phyloP scores from a whole-genome alignment of 2,888 invertebrate species.

The Sphaerophoria taeniata region DNA sequence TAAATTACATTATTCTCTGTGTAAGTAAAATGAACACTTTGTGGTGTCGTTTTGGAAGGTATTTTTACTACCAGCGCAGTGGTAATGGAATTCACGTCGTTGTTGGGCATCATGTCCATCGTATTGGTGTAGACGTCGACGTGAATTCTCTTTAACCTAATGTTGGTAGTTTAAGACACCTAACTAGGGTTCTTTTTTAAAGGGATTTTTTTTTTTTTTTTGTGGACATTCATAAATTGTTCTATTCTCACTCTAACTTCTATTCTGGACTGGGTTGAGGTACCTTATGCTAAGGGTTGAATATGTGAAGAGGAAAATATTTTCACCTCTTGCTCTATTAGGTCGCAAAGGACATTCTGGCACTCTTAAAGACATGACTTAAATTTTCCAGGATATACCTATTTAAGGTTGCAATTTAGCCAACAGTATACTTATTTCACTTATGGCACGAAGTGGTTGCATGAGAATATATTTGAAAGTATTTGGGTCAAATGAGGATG shows the following conservation, averaged over 20 bases:
- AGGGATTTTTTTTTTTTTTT: conserved; percentile 3
- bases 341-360: background rate
- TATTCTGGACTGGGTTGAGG: background rate
- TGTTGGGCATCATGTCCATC: background rate
- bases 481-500: conserved; percentile 22
- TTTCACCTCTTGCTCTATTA: conserved; percentile 52
- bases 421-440: background rate
- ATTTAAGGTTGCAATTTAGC: background rate
- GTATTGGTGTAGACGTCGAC: conserved; percentile 17
- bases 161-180: conserved; percentile 25
- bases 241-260: conserved; percentile 15
- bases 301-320: conserved; percentile 52
- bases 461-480: conserved; percentile 14
- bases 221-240: conserved; percentile 61
- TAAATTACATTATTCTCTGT: conserved; percentile 57
- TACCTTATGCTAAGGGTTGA: background rate
- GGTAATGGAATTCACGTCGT: conserved; percentile 59
- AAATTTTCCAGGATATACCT: background rate
- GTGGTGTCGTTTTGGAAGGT: conserved; percentile 50
- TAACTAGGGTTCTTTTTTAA: conserved; percentile 14
- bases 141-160: conserved; percentile 37
- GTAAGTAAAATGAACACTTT: conserved; percentile 69
- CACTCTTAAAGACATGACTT: conserved; percentile 10
- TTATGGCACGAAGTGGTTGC: background rate
- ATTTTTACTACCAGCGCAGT: conserved; percentile 39